A percentile compares a stretch with the other conserved stretches of the same genome.
Conservation (phyloP, 2,113 vertebrate species). For the Haemorhous mexicanus region DNA sequence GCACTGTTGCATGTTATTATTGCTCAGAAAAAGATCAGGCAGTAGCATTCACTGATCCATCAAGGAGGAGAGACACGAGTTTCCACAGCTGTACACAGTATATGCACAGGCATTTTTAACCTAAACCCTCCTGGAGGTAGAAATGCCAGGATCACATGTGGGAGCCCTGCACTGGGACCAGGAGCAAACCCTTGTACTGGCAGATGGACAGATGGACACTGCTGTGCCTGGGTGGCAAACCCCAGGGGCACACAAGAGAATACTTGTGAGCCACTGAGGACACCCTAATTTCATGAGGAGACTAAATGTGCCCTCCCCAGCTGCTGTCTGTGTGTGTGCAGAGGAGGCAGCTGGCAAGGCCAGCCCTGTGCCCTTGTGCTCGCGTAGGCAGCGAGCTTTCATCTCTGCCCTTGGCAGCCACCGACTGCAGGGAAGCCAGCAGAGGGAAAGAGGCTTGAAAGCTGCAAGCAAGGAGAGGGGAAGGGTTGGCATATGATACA, state of each 20-base stretch:
- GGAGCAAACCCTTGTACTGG: background rate
- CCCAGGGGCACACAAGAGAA: rapidly evolving
- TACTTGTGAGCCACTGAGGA: background rate
- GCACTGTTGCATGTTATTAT: background rate
- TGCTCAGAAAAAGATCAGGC: constrained; percentile 20
- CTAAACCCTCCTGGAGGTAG: background rate
- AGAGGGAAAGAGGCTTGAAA: background rate
- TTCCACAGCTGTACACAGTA: background rate
- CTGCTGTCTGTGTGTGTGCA: background rate
- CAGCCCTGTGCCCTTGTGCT: background rate
- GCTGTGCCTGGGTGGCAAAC: background rate
- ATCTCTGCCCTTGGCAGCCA: background rate
- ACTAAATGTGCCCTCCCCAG: background rate
- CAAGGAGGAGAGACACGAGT: background rate
- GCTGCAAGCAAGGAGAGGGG: background rate
- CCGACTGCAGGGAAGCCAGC: background rate
- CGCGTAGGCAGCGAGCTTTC: background rate
- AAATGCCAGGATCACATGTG: rapidly evolving
- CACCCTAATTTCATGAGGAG: background rate
- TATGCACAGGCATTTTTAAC: background rate
- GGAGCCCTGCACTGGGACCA: background rate
- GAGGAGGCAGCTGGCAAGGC: background rate
- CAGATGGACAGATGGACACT: background rate
- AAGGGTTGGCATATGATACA: background rate
- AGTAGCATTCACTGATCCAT: background rate